These are phyloP conservation scores for Tenualosa ilisha DNA, from an alignment of 2,797 vertebrate species.

Conservation along the genomic window DNA sequence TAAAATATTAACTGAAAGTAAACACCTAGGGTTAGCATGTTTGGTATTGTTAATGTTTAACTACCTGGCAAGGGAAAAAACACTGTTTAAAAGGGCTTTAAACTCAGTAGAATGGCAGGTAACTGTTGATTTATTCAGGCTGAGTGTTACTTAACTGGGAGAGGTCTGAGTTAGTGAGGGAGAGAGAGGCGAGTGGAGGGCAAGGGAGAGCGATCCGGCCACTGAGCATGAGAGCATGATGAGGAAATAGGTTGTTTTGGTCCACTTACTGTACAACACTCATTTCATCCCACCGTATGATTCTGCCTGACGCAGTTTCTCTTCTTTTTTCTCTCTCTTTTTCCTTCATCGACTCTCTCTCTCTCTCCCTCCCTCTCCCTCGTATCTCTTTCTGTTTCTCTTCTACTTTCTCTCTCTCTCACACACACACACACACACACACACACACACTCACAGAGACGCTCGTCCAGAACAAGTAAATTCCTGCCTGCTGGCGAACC, in stretches of 20 bases:
- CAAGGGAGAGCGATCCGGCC: not conserved
- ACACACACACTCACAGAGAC: slow-evolving; percentile 29
- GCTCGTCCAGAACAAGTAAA: slow-evolving; percentile 61
- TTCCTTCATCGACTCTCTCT: not conserved
- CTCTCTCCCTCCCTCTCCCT: not conserved
- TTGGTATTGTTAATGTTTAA: slow-evolving; percentile 2
- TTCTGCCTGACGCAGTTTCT: not conserved
- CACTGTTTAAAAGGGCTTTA: not conserved
- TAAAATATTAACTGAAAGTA: not conserved
- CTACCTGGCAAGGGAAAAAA: not conserved
- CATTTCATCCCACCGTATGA: not conserved
- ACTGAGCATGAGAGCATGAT: not conserved
- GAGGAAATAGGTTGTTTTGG: not conserved
- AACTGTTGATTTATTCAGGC: slow-evolving; percentile 5
- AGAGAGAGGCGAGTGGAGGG: not conserved
- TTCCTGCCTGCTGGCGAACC: slow-evolving; percentile 67
- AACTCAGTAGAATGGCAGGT: not conserved
- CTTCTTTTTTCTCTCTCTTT: not conserved
- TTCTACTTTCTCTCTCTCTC: not conserved
- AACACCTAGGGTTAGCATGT: not conserved
- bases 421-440: slow-evolving; percentile 39
- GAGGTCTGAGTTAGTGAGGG: not conserved
- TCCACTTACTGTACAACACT: not conserved
- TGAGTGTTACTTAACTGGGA: not conserved
- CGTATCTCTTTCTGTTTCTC: not conserved